These are phyloP conservation scores for Tragelaphus eurycerus DNA, from an alignment of 2,797 vertebrate genomes.

Conservation along the genomic window DNA sequence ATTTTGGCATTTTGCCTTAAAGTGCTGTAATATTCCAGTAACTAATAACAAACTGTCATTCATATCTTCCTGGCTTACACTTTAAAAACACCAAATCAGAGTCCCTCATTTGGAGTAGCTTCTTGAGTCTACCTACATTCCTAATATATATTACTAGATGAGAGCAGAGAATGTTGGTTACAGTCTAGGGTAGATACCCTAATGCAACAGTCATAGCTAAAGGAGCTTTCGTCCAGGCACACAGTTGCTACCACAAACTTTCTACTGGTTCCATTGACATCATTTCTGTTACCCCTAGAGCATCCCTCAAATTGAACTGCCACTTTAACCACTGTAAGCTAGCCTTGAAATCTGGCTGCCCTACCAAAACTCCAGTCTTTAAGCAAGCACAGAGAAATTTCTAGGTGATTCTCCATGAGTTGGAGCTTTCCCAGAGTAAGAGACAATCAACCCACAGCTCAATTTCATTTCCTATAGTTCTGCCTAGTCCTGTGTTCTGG, in stretches of 20 bases:
- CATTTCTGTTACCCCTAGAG: not conserved
- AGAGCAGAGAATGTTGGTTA: not conserved
- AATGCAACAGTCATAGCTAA: not conserved
- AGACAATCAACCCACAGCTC: not conserved
- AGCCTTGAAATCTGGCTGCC: not conserved
- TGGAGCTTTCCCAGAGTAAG: not conserved
- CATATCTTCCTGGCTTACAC: not conserved
- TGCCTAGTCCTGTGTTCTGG: not conserved
- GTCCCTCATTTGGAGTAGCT: not conserved
- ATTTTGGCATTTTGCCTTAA: not conserved
- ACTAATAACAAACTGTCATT: not conserved
- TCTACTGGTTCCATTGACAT: not conserved
- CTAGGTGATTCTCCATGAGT: not conserved
- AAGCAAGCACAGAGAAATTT: not conserved
- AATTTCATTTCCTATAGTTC: not conserved
- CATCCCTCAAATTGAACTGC: not conserved
- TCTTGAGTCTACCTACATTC: not conserved
- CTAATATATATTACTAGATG: no score
- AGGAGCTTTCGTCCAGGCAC: not conserved
- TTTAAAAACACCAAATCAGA: not conserved
- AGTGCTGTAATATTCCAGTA: not conserved
- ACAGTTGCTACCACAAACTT: not conserved
- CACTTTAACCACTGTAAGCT: not conserved
- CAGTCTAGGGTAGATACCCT: not conserved
- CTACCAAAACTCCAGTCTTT: not conserved